A percentile compares a stretch with the other conserved stretches of the same genome.
Evolutionary conservation across 2,113 vertebrate genomes (phyloP).

Genomic region (Callospermophilus lateralis): DNA sequence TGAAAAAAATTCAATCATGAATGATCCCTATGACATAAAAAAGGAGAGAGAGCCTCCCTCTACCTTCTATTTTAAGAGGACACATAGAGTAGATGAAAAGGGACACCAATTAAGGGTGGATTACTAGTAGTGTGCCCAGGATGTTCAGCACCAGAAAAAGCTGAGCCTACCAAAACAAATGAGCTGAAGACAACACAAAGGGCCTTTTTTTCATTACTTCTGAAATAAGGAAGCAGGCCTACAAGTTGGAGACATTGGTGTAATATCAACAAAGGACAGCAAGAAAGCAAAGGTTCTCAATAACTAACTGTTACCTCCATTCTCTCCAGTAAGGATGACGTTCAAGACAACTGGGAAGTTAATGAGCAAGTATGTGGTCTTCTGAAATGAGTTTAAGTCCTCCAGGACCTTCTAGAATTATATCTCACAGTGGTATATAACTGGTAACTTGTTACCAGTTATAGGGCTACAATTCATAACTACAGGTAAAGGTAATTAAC

Average conservation of each 20-base stretch:
- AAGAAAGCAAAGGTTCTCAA: not conserved
- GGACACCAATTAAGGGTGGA: accelerated
- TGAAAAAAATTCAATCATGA: not conserved
- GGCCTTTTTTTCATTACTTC: not conserved
- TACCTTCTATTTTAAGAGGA: not conserved
- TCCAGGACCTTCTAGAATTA: not conserved
- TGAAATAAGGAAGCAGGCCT: not conserved
- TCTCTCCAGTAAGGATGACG: not conserved
- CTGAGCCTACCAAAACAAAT: not conserved
- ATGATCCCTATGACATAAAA: not conserved
- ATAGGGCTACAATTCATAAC: not conserved
- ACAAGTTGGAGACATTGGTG: not conserved
- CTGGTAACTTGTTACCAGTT: no score
- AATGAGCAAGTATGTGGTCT: not conserved
- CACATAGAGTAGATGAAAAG: accelerated
- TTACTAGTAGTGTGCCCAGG: no score
- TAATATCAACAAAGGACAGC: not conserved
- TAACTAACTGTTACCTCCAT: no score
- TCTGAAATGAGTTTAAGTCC: not conserved
- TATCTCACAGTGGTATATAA: not conserved
- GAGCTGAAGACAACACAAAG: not conserved
- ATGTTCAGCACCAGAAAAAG: not conserved
- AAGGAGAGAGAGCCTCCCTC: not conserved
- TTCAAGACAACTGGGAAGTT: not conserved
- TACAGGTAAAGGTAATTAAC: not conserved